Conservation (phyloP, 1,140 invertebrate species). For the Acromyrmex echinatior region DNA sequence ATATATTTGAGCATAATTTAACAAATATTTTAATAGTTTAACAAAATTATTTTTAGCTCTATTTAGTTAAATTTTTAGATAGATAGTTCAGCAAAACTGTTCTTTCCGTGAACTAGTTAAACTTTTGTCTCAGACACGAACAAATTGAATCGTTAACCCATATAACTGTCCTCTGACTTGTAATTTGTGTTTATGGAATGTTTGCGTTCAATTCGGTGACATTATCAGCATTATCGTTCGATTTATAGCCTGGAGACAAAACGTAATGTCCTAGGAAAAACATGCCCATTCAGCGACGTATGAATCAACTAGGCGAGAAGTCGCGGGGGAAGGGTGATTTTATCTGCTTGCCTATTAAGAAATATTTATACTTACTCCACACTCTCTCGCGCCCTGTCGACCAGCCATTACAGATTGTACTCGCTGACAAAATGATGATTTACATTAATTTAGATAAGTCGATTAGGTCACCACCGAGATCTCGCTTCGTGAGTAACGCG, state of each 20-base stretch:
- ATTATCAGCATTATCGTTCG: slow-evolving; percentile 71
- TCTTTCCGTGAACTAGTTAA: not conserved
- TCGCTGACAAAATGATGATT: slow-evolving; percentile 78
- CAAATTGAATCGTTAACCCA: slow-evolving; percentile 25
- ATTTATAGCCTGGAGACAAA: slow-evolving; percentile 74
- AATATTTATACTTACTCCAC: slow-evolving; percentile 71
- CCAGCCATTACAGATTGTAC: slow-evolving; percentile 65
- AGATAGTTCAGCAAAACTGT: no score
- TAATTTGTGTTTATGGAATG: slow-evolving; percentile 36
- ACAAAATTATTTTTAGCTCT: no score
- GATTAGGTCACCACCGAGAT: slow-evolving; percentile 43
- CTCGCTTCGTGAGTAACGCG: slow-evolving; percentile 20
- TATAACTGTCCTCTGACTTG: slow-evolving; percentile 29
- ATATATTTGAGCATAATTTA: no score
- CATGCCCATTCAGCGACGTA: slow-evolving; percentile 57
- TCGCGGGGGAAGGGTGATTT: slow-evolving; percentile 72
- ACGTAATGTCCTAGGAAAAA: slow-evolving; percentile 61
- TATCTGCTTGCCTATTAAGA: slow-evolving; percentile 80
- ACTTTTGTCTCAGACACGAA: not conserved
- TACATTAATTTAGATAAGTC: slow-evolving; percentile 78
- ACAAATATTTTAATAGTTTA: no score
- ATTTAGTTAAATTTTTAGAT: no score
- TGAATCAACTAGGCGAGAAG: slow-evolving; percentile 61
- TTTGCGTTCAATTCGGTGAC: slow-evolving; percentile 62
- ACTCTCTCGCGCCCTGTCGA: not conserved